Evolutionary conservation across 2,797 vertebrate genomes (phyloP), one percentile per base, ranked within the genome.

Genomic region (Anguilla pacifica): DNA sequence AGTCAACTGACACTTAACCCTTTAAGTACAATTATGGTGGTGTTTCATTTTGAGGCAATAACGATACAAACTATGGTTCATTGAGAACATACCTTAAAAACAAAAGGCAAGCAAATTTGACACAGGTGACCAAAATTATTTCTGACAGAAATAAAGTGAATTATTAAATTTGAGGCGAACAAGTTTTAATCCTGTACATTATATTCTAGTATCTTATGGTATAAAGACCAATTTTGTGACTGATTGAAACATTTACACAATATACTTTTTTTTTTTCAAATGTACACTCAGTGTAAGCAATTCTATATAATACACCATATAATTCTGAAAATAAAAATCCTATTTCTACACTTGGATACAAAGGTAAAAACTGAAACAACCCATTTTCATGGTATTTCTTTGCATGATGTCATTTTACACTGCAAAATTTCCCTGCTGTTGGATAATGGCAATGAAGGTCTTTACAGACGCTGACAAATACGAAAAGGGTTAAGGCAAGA

Each of bases 1-100:
- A 94, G 91, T 93, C 91, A 95, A 94, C 94, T 93, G 92, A 95
- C 94, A 95, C 92, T 92, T 93, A 94, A 95, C 94, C 93, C 93
- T 94, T 94, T 93, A 90, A 94, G 94, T 92, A 94, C 93, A 94
- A 67, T 85, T 82, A 82, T 83, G 87, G 90, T 85, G 86, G 87
- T 88, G 89, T 89, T 86, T 89, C 88, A 90, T 90, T 84, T 86
- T 91, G 90, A 46, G 91, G 88, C 90, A 87, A 83, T 85, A 91
- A 93, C 88, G 84, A 87, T 92, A 61, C 91, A 88, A 72, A 72
- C 81, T 13, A 85, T 82, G 17, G 85, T 91, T 91, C 70, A 70
- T 88, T 22, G 0, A 31, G 88, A 89, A 84, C 64, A 35, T 87
- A 74, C 72, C 28, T 74, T 74, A 31, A 74, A 31, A 74, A 74